These are phyloP conservation scores for Sphenopsis melanotis DNA, from an alignment of 2,797 vertebrate genomes.

Conservation along the genomic window DNA sequence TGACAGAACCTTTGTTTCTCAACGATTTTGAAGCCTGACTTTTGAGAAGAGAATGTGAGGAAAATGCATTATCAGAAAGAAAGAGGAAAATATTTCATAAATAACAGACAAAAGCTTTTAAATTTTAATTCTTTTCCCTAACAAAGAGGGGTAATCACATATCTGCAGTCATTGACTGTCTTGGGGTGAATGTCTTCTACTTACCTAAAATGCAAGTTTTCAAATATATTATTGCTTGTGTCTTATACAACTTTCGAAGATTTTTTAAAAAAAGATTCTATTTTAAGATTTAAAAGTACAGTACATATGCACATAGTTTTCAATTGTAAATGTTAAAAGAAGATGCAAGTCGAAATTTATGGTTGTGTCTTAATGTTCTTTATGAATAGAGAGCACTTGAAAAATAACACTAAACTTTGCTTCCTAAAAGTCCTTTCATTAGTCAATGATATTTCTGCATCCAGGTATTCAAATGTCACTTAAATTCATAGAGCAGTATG, in stretches of 20 bases:
- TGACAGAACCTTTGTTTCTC: not conserved
- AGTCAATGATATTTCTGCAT: not conserved
- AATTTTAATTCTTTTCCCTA: not conserved
- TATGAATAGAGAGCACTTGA: not conserved
- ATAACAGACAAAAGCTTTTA: not conserved
- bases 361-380: not conserved
- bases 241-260: not conserved
- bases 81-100: not conserved
- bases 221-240: not conserved
- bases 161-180: not conserved
- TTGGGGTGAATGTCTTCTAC: not conserved
- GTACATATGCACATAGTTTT: not conserved
- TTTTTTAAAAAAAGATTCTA: not conserved
- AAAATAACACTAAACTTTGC: not conserved
- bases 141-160: not conserved
- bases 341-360: not conserved
- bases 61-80: not conserved
- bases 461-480: not conserved
- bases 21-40: not conserved
- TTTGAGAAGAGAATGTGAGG: not conserved
- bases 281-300: not conserved
- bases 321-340: not conserved
- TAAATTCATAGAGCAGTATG: not conserved
- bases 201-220: not conserved
- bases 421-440: not conserved